Percentiles rank a stretch among this genome's conserved stretches.
phyloP scores from a whole-genome alignment of 2,888 invertebrate genomes.

The Phengaris alcon region DNA sequence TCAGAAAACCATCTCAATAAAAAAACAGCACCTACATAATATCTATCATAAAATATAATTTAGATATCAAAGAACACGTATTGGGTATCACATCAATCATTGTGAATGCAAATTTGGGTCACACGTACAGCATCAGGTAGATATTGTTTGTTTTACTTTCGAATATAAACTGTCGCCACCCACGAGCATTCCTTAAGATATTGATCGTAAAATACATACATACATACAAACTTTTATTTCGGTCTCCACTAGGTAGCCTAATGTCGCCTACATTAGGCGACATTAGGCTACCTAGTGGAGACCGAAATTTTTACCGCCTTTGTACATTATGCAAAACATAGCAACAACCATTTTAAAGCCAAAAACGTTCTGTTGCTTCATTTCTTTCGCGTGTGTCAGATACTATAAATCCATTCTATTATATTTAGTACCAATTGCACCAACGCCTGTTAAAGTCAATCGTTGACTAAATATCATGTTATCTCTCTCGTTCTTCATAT shows the following conservation, averaged over 20 bases:
- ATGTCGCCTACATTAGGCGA: too few species aligned
- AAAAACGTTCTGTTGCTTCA: not conserved
- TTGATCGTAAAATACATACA: not conserved
- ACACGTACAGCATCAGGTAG: not conserved
- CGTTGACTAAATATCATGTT: too few species aligned
- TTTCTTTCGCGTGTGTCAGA: not conserved
- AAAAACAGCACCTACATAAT: not conserved
- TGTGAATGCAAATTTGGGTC: conserved; percentile 9
- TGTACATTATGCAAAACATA: conserved; percentile 8
- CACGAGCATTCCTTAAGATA: not conserved
- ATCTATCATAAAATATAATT: not conserved
- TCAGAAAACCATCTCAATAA: not conserved
- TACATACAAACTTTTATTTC: not conserved
- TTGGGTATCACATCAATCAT: conserved; percentile 1
- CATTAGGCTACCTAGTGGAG: too few species aligned
- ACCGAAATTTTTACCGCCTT: not conserved
- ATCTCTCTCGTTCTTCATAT: too few species aligned
- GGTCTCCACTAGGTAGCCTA: conserved; percentile 3
- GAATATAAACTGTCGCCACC: not conserved
- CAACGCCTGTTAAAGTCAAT: too few species aligned
- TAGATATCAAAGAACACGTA: not conserved
- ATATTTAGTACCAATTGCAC: too few species aligned
- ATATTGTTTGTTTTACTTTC: conserved; percentile 15
- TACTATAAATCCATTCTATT: not conserved
- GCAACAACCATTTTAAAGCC: not conserved